Evolutionary conservation across 2,113 vertebrate species (phyloP).

Genomic region (Pituophis catenifer): DNA sequence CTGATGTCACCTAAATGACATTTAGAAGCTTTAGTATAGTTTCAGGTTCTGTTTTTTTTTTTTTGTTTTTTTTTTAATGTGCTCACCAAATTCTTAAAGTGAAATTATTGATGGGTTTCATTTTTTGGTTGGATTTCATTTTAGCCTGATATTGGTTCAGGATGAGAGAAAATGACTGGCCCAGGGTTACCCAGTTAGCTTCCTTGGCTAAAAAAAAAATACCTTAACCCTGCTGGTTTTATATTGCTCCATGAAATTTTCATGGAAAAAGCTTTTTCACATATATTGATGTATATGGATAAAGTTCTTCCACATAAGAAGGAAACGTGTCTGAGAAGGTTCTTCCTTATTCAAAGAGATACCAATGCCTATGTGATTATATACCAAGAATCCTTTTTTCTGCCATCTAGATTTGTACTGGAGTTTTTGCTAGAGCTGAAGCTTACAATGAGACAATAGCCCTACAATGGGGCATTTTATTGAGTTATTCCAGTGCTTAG

Average conservation of each 20-base stretch:
- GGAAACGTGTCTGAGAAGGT: background rate
- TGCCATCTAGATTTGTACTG: background rate
- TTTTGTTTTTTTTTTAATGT: background rate
- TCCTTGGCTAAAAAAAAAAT: background rate
- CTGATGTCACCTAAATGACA: slow-evolving; percentile 51
- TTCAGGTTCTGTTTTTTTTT: background rate
- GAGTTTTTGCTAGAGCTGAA: background rate
- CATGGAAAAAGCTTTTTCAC: background rate
- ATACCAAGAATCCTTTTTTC: background rate
- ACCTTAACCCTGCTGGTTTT: background rate
- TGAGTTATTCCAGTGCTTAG: background rate
- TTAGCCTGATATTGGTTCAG: background rate
- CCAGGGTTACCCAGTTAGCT: background rate
- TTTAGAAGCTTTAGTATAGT: slow-evolving; percentile 5
- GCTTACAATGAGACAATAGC: background rate
- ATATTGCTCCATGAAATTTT: background rate
- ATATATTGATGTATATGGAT: background rate
- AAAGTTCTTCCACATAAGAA: background rate
- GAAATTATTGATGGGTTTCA: background rate
- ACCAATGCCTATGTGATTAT: background rate
- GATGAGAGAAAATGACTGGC: background rate
- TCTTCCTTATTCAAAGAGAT: background rate
- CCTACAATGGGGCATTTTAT: background rate
- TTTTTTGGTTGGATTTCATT: background rate
- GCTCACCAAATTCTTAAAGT: background rate